A percentile compares a stretch with the other conserved stretches of the same genome.
Evolutionary conservation across 2,888 invertebrate species (phyloP).

Genomic region (Orthonychiurus folsomi): DNA sequence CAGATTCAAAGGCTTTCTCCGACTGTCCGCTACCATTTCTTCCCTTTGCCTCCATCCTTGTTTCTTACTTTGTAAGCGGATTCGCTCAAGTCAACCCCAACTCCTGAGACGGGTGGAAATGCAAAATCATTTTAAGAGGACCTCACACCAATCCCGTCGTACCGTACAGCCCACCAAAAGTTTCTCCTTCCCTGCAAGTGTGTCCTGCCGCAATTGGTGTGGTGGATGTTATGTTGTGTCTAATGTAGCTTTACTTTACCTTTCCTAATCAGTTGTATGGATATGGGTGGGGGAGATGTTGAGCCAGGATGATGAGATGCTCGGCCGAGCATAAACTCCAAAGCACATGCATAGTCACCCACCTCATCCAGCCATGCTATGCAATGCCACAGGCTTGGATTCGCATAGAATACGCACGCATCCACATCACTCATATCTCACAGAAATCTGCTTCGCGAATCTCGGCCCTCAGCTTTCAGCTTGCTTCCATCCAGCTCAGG

Average conservation of each 20-base stretch:
- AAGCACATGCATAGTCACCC: slow-evolving; percentile 12
- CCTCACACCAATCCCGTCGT: neutral
- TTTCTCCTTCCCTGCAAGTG: too few species aligned
- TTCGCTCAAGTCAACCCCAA: too few species aligned
- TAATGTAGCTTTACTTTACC: slow-evolving; percentile 16
- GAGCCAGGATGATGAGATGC: slow-evolving; percentile 22
- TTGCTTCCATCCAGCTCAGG: neutral
- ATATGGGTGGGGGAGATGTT: neutral
- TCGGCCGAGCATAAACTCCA: slow-evolving; percentile 24
- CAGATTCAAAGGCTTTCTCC: slow-evolving; percentile 13
- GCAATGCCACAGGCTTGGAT: neutral
- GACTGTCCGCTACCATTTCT: neutral
- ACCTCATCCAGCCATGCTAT: neutral
- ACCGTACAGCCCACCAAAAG: too few species aligned
- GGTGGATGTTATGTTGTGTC: slow-evolving; percentile 6
- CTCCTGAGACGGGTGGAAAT: neutral
- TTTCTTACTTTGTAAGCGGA: slow-evolving; percentile 18
- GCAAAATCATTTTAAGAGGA: neutral
- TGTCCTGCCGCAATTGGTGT: too few species aligned
- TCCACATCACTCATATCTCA: neutral
- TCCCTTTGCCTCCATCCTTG: slow-evolving; percentile 19
- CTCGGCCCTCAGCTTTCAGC: too few species aligned
- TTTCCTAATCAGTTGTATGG: slow-evolving; percentile 16
- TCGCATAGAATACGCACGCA: neutral
- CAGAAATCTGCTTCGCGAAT: too few species aligned